A percentile compares a stretch with the other conserved stretches of the same genome.
Evolutionary conservation across 1,140 invertebrate species (phyloP).

Genomic region (Lordiphosa collinella): DNA sequence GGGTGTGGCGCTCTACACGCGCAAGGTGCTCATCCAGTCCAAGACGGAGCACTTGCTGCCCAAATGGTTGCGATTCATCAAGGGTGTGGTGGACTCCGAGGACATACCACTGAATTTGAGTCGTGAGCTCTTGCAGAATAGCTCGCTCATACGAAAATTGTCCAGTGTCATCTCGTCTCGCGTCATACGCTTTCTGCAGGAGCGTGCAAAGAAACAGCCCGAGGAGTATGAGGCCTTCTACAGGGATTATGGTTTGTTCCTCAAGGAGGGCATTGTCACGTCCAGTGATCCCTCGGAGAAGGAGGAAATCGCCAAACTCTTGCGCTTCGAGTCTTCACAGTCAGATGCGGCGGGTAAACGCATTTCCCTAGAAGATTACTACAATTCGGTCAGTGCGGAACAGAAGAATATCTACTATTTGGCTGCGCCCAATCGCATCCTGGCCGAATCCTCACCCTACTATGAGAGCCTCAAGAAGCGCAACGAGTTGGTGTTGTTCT

Average conservation of each 20-base stretch:
- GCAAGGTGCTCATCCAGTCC: constrained; percentile 94
- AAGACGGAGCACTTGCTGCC: constrained; percentile 95
- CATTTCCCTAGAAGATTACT: constrained; percentile 93
- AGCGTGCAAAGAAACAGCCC: constrained; percentile 91
- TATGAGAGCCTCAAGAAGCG: constrained; percentile 94
- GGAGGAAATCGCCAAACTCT: constrained; percentile 94
- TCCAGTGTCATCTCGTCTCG: constrained; percentile 91
- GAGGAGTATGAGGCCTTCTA: constrained; percentile 93
- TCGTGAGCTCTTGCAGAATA: constrained; percentile 96
- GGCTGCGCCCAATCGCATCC: constrained; percentile 92
- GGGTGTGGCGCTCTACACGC: constrained; percentile 93
- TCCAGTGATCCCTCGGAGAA: constrained; percentile 89
- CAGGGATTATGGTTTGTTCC: constrained; percentile 93
- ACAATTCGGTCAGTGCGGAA: constrained; percentile 86
- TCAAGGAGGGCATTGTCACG: constrained; percentile 97
- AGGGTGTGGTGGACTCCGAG: constrained; percentile 98
- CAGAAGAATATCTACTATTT: constrained; percentile 96
- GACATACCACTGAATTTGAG: constrained; percentile 98
- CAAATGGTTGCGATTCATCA: constrained; percentile 96
- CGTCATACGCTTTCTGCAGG: constrained; percentile 92
- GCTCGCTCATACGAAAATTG: constrained; percentile 92
- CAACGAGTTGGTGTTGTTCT: constrained; percentile 95
- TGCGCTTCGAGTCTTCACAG: constrained; percentile 95
- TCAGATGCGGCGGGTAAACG: constrained; percentile 84
- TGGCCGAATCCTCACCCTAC: constrained; percentile 96